A percentile compares a stretch with the other conserved stretches of the same genome.
phyloP scores from a whole-genome alignment of 1,140 invertebrate species.

The Mylabris phalerata region DNA sequence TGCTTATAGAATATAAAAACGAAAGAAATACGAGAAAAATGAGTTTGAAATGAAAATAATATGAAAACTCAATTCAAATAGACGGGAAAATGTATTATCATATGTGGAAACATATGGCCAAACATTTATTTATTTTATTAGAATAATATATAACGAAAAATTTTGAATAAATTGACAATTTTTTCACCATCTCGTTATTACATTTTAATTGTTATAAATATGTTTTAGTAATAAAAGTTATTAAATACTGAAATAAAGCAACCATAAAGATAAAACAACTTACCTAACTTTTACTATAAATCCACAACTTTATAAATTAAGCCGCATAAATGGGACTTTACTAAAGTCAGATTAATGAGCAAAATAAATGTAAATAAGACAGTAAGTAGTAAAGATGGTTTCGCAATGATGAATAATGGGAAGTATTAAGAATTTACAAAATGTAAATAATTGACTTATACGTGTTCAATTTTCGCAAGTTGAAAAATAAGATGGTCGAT shows the following conservation, averaged over 20 bases:
- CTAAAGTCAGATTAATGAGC: slow-evolving; percentile 41
- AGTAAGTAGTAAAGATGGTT: slow-evolving; percentile 24
- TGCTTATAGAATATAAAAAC: slow-evolving; percentile 32
- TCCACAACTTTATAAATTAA: slow-evolving; percentile 42
- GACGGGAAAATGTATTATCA: slow-evolving; percentile 39
- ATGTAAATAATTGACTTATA: no score
- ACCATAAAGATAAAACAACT: slow-evolving; percentile 41
- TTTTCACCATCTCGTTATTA: slow-evolving; percentile 9
- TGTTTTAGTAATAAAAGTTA: slow-evolving; percentile 34
- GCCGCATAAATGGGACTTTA: slow-evolving; percentile 41
- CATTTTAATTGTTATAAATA: slow-evolving; percentile 30
- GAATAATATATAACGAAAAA: slow-evolving; percentile 7
- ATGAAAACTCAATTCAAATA: slow-evolving; percentile 38
- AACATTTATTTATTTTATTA: slow-evolving; percentile 18
- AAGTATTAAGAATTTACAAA: no score
- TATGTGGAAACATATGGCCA: slow-evolving; percentile 28
- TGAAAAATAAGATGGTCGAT: no score
- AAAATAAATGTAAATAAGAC: slow-evolving; percentile 41
- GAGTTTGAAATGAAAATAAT: slow-evolving; percentile 40
- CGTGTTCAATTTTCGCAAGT: no score
- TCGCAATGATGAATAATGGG: no score
- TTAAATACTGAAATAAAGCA: slow-evolving; percentile 36
- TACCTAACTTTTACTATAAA: slow-evolving; percentile 39
- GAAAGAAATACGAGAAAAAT: slow-evolving; percentile 38
- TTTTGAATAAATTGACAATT: background rate